Percentiles rank a stretch among this genome's conserved stretches.
phyloP scores from a whole-genome alignment of 2,888 invertebrate genomes.

The Drosophila suboccidentalis region DNA sequence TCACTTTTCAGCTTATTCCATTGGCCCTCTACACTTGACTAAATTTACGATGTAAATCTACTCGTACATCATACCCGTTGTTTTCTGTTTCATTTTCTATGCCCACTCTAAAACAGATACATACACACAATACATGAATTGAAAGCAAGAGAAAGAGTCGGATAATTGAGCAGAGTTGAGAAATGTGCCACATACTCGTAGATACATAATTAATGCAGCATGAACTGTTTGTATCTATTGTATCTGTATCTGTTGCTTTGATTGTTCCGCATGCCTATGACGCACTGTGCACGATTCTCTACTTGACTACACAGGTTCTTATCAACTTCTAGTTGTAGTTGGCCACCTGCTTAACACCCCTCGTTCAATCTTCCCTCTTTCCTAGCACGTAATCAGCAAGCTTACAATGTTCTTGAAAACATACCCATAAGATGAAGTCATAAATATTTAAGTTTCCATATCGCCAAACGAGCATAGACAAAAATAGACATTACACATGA shows the following conservation, averaged over 20 bases:
- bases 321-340: slow-evolving; percentile 12
- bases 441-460: slow-evolving; percentile 46
- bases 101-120: slow-evolving; percentile 6
- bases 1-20: slow-evolving; percentile 10
- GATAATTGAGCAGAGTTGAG: slow-evolving; percentile 26
- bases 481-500: slow-evolving; percentile 69
- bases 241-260: slow-evolving; percentile 24
- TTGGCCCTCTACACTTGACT: slow-evolving; percentile 66
- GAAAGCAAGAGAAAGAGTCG: not conserved
- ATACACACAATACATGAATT: slow-evolving; percentile 6
- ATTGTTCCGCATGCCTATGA: slow-evolving; percentile 13
- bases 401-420: slow-evolving; percentile 42
- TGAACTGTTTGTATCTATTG: slow-evolving; percentile 16
- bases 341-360: not conserved
- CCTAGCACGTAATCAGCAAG: slow-evolving; percentile 61
- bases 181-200: slow-evolving; percentile 2
- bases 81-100: slow-evolving; percentile 18
- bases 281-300: slow-evolving; percentile 4
- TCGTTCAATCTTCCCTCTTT: no score
- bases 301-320: slow-evolving; percentile 10
- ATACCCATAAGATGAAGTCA: slow-evolving; percentile 41
- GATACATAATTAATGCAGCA: slow-evolving; percentile 35
- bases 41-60: slow-evolving; percentile 52
- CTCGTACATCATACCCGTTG: slow-evolving; percentile 22
- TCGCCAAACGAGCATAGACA: slow-evolving; percentile 41